A percentile compares a stretch with the other conserved stretches of the same genome.
Evolutionary conservation across 1,140 invertebrate genomes (phyloP).

Genomic region (Sycophaga agraensis): DNA sequence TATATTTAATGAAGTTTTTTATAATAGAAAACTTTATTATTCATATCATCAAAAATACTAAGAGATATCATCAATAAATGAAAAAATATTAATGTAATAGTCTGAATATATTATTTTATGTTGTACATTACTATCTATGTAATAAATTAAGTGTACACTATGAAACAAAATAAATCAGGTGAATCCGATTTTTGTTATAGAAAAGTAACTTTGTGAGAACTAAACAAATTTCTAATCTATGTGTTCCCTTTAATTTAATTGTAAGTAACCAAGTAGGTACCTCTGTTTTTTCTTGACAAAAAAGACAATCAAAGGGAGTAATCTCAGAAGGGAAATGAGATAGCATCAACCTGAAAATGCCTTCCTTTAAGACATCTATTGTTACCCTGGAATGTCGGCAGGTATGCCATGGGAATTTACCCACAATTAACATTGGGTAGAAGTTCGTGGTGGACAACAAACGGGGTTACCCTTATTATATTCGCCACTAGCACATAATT

Average conservation of each 20-base stretch:
- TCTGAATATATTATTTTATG: slow-evolving; percentile 13
- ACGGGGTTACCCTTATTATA: slow-evolving; percentile 53
- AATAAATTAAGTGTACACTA: slow-evolving; percentile 12
- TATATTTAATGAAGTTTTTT: slow-evolving; percentile 3
- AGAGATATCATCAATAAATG: neutral
- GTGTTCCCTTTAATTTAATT: slow-evolving; percentile 18
- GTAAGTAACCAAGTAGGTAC: slow-evolving; percentile 16
- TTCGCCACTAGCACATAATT: slow-evolving; percentile 48
- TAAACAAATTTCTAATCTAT: slow-evolving; percentile 15
- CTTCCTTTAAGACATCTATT: slow-evolving; percentile 53
- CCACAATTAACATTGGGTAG: slow-evolving; percentile 54
- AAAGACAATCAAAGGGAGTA: slow-evolving; percentile 47
- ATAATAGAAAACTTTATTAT: neutral
- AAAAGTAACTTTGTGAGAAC: slow-evolving; percentile 7
- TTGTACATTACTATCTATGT: slow-evolving; percentile 14
- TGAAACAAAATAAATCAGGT: slow-evolving; percentile 9
- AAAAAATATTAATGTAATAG: neutral
- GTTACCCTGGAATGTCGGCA: slow-evolving; percentile 49
- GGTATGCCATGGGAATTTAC: slow-evolving; percentile 56
- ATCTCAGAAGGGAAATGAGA: slow-evolving; percentile 51
- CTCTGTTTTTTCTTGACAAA: slow-evolving; percentile 10
- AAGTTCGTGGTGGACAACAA: slow-evolving; percentile 40
- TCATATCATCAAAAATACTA: neutral
- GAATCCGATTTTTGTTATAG: slow-evolving; percentile 13
- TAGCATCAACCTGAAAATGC: slow-evolving; percentile 50